Conservation (phyloP, 2,113 vertebrate genomes). For the Xiphias gladius region DNA sequence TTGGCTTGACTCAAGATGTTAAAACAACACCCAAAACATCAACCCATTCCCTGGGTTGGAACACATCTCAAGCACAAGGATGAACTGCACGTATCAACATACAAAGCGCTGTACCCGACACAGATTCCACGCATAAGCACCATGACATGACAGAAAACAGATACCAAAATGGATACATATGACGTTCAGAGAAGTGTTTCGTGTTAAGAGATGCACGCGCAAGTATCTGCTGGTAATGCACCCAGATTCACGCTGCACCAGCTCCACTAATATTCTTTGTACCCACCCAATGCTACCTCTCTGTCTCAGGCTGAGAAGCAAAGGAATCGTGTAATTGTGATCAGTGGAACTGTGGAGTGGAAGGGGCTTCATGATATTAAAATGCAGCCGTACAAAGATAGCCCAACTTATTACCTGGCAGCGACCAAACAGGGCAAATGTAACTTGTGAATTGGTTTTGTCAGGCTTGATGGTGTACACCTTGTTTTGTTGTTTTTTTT, state of each 20-base stretch:
- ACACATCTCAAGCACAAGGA: background rate
- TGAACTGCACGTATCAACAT: background rate
- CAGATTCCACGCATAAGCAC: background rate
- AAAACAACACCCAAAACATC: slow-evolving; percentile 23
- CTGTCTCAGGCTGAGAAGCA: background rate
- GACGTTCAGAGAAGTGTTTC: slow-evolving; percentile 21
- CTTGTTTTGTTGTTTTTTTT: background rate
- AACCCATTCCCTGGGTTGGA: background rate
- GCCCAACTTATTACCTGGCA: background rate
- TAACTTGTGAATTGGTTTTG: background rate
- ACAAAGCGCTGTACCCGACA: background rate
- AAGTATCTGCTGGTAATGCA: background rate
- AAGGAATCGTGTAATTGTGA: slow-evolving; percentile 1
- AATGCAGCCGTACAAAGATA: background rate
- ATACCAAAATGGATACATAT: slow-evolving; percentile 31
- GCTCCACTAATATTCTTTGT: background rate
- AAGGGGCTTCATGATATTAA: background rate
- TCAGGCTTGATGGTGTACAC: slow-evolving; percentile 4
- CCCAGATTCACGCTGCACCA: background rate
- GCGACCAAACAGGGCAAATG: background rate
- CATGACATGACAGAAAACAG: slow-evolving; percentile 11
- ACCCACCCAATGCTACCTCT: background rate
- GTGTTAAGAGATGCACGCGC: background rate
- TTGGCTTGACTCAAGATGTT: slow-evolving; percentile 37
- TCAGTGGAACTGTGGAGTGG: background rate